Conservation (phyloP, 2,797 vertebrate species). For the Aulostomus chinensis region DNA sequence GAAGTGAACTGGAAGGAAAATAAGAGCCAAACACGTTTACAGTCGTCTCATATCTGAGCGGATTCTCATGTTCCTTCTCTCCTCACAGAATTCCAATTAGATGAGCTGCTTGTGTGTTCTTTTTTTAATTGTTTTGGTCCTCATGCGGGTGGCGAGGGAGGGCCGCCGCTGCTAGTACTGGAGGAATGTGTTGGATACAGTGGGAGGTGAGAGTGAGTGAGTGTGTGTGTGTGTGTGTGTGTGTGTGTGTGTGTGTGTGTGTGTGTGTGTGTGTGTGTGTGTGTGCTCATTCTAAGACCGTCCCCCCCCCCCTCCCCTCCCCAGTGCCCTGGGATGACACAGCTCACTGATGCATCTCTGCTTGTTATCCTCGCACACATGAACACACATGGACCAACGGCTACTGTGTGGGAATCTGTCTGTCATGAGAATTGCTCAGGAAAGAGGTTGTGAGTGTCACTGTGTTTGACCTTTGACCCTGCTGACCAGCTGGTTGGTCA, state of each 20-base stretch:
- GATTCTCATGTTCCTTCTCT: conserved; percentile 3
- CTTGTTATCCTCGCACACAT: conserved; percentile 91
- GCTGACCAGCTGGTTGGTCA: too few relatives aligned
- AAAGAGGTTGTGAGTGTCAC: conserved; percentile 1
- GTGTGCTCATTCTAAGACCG: too few relatives aligned
- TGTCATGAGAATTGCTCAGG: conserved; percentile 84
- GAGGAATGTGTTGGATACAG: conserved; percentile 66
- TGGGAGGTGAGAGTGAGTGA: conserved; percentile 28
- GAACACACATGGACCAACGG: conserved; percentile 37
- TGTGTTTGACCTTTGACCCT: too few relatives aligned
- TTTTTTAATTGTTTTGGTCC: conserved; percentile 29
- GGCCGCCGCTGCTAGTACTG: conserved; percentile 24
- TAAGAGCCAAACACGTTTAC: background rate
- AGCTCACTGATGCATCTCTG: conserved; percentile 87
- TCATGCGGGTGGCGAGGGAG: conserved; percentile 9
- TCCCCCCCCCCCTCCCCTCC: conserved; percentile 43
- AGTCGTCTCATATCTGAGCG: background rate
- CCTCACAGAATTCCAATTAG: conserved; percentile 9
- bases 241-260: conserved; percentile 30
- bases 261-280: conserved; percentile 9
- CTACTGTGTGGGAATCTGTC: conserved; percentile 79
- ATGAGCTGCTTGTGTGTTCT: conserved; percentile 6
- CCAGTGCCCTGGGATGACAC: conserved; percentile 85
- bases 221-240: conserved; percentile 6
- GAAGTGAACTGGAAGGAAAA: background rate